Percentiles rank a stretch among this genome's conserved stretches.
Conservation (phyloP, 2,113 vertebrate genomes). For the Heptranchias perlo region DNA sequence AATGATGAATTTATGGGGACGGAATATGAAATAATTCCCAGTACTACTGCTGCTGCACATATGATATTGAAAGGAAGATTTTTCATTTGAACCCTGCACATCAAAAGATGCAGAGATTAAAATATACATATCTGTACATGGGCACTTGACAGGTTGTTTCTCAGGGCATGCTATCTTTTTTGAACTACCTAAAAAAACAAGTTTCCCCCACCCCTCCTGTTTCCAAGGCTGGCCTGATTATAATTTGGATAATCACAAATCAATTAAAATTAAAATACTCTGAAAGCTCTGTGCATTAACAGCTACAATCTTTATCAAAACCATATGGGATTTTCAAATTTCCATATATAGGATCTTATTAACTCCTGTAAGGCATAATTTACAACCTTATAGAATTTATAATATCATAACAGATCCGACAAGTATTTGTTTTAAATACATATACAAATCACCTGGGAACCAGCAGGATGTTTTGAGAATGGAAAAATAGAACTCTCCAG, state of each 20-base stretch:
- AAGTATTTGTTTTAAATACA: background rate
- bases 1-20: constrained; percentile 26
- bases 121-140: constrained; percentile 18
- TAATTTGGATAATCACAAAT: constrained; percentile 3
- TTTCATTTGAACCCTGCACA: constrained; percentile 9
- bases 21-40: constrained; percentile 26
- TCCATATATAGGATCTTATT: background rate
- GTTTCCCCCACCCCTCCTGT: background rate
- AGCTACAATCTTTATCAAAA: background rate
- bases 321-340: background rate
- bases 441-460: background rate
- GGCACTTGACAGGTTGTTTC: background rate
- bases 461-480: background rate
- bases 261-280: background rate
- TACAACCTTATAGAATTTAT: background rate
- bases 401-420: background rate
- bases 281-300: background rate
- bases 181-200: background rate
- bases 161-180: background rate
- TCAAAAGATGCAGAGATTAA: constrained; percentile 19
- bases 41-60: background rate
- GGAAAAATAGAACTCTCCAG: background rate
- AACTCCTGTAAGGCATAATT: background rate
- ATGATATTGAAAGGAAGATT: constrained; percentile 21
- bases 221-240: background rate